Evolutionary conservation across 1,140 invertebrate species (phyloP).

Genomic region (Hermetia illucens): DNA sequence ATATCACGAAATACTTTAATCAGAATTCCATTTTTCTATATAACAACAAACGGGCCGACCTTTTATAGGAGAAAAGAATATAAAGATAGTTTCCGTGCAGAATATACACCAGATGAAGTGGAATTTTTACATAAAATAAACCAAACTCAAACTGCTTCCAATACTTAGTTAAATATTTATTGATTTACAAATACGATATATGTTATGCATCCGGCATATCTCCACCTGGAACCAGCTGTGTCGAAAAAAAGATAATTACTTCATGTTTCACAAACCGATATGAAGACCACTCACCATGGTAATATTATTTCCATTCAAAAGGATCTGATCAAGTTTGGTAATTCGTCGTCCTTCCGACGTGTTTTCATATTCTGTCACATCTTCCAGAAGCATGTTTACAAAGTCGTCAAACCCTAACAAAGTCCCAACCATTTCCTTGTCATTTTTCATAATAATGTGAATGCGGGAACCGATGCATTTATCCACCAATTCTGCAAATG

Average conservation of each 20-base stretch:
- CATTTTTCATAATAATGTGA: slow-evolving; percentile 99
- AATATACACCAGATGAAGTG: no score
- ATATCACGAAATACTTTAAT: no score
- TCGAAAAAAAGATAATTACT: slow-evolving; percentile 6
- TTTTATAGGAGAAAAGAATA: no score
- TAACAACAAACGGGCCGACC: no score
- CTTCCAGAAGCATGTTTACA: slow-evolving; percentile 92
- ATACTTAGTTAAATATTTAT: no score
- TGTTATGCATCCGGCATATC: slow-evolving; percentile 59
- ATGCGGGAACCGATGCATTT: slow-evolving; percentile 99
- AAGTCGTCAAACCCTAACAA: slow-evolving; percentile 97
- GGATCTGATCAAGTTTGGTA: slow-evolving; percentile 94
- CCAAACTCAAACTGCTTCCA: no score
- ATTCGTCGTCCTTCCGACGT: slow-evolving; percentile 92
- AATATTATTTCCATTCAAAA: slow-evolving; percentile 98
- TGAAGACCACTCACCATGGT: slow-evolving; percentile 81
- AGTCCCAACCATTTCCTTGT: slow-evolving; percentile 98
- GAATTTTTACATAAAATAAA: no score
- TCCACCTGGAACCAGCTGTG: slow-evolving; percentile 50
- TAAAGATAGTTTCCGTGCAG: no score
- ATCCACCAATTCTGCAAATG: slow-evolving; percentile 81
- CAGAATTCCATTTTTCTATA: no score
- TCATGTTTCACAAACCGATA: slow-evolving; percentile 4
- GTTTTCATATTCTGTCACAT: slow-evolving; percentile 88
- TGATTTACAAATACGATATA: no score